Base-by-base conservation (phyloP, 2,888 invertebrate species). In the Theretra japonica region DNA sequence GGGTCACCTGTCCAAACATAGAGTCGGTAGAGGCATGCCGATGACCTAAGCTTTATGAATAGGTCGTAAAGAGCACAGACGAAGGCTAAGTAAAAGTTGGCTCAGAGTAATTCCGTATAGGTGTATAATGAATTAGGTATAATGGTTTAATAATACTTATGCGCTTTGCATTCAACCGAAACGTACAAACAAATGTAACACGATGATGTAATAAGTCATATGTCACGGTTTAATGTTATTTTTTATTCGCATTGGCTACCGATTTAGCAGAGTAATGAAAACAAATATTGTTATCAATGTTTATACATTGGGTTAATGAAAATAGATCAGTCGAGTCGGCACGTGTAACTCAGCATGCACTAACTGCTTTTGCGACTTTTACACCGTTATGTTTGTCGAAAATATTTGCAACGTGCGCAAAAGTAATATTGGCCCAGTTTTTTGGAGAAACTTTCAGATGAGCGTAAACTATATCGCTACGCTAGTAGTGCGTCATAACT, bases 221-320 rank as follows among this genome's bases (percentile, higher is more conserved):
- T 80, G 79, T 74, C 74, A 72, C 30, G 74, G 75, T 75, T 69
- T 74, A 69, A 73, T 70, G 69, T 69, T 76, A 72, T 76, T 76
- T 75, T 80, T 74, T 56, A 74, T 72, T 72, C 73, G 76, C 76
- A 81, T 77, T 78, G 74, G 77, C 74, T 78, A 73, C 76, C 70
- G 76, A 79, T 82, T 79, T 77, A 79, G 77, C 79, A 79, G 69
- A 70, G 68, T 72, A 77, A 75, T 76, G 62, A 65, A 65, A 83
- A 86, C 82, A 90, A 86, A 87, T 81, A 85, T 28, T 79, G 77
- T 84, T 86, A 88, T 88, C 87, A 77, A 70, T 80, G 76, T 79
- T 81, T 76, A 77, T 77, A 76, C 76, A 71, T 77, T 77, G 69
- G 73, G 70, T 48, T 78, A 73, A 75, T 79, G 77, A 76, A 78